phyloP scores from a whole-genome alignment of 2,797 vertebrate species.

The Ispidina lecontei region DNA sequence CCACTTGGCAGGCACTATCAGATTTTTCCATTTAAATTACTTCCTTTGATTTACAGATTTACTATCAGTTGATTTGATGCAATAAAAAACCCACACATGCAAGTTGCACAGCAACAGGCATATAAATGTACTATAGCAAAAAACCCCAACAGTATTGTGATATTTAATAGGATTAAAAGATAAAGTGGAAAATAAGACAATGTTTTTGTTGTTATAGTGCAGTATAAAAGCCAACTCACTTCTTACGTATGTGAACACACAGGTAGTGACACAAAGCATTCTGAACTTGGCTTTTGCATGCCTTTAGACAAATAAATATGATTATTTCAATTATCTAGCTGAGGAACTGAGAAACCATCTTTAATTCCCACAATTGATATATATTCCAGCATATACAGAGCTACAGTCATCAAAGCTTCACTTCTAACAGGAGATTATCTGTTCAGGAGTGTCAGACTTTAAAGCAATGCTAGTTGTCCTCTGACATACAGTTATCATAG shows the following conservation, averaged over 20 bases:
- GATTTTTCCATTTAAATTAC: not conserved
- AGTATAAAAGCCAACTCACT: not conserved
- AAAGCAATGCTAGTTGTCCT: not conserved
- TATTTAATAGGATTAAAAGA: constrained; percentile 12
- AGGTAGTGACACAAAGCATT: not conserved
- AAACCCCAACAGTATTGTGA: not conserved
- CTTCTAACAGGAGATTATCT: not conserved
- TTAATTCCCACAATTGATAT: not conserved
- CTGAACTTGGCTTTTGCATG: not conserved
- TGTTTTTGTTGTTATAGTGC: not conserved
- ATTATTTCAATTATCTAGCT: not conserved
- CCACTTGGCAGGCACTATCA: not conserved
- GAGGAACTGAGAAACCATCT: not conserved
- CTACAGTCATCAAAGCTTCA: not conserved
- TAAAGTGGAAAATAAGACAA: not conserved
- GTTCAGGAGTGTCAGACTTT: not conserved
- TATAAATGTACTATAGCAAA: not conserved
- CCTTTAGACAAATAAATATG: not conserved
- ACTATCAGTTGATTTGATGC: not conserved
- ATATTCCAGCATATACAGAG: not conserved
- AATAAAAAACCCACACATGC: not conserved
- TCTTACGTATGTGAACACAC: not conserved
- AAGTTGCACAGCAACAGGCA: constrained; percentile 10
- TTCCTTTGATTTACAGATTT: constrained; percentile 10
- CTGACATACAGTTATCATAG: not conserved